Conservation (phyloP, 2,888 invertebrate genomes). For the Zhuqinia jingwanae region DNA sequence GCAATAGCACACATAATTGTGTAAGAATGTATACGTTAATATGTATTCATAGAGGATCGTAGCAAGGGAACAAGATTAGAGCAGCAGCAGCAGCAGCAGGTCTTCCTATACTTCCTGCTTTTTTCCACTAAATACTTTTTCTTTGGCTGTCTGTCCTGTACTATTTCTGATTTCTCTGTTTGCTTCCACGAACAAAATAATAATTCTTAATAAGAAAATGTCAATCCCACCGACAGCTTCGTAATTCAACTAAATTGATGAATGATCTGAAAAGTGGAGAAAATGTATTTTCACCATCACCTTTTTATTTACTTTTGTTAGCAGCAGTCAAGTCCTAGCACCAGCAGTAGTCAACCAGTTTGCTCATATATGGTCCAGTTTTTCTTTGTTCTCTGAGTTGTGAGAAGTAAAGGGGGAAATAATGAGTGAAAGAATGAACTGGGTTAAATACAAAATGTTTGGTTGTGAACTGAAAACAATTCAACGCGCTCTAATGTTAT, state of each 20-base stretch:
- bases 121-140: slow-evolving; percentile 30
- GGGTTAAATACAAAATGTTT: slow-evolving; percentile 47
- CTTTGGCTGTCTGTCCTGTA: background rate
- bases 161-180: background rate
- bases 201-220: slow-evolving; percentile 77
- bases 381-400: too few relatives aligned
- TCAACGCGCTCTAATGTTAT: slow-evolving; percentile 38
- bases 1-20: background rate
- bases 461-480: slow-evolving; percentile 27
- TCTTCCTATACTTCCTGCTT: slow-evolving; percentile 14
- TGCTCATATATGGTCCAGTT: too few relatives aligned
- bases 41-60: background rate
- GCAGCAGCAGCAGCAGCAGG: slow-evolving; percentile 66
- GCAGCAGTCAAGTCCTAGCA: background rate
- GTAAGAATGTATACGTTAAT: background rate
- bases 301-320: background rate
- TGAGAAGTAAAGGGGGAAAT: background rate
- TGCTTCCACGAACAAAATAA: slow-evolving; percentile 34
- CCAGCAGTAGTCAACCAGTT: background rate
- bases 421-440: slow-evolving; percentile 30
- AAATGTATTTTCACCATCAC: slow-evolving; percentile 36
- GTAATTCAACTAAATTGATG: slow-evolving; percentile 69
- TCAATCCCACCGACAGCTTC: slow-evolving; percentile 80
- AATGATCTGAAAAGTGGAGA: slow-evolving; percentile 63
- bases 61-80: slow-evolving; percentile 48